Conservation (phyloP, 1,140 invertebrate genomes). For the Orchestia grillus region DNA sequence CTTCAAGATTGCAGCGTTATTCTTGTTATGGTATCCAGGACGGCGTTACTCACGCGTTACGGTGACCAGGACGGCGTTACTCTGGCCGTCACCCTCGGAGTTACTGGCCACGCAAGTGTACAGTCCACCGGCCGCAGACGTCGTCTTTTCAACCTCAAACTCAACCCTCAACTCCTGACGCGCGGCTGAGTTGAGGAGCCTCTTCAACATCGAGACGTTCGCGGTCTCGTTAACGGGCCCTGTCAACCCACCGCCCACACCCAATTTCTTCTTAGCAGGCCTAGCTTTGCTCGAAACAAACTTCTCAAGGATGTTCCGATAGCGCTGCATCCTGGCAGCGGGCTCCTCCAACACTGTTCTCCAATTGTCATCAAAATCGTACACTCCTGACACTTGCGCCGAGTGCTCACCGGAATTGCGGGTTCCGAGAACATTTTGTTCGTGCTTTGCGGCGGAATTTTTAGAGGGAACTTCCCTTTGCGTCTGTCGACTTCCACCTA, state of each 20-base stretch:
- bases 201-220: not conserved
- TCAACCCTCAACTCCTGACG: not conserved
- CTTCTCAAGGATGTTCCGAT: not conserved
- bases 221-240: too few relatives aligned
- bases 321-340: not conserved
- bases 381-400: not conserved
- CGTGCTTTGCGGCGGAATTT: not conserved
- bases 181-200: not conserved
- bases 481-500: not conserved
- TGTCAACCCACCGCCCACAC: not conserved
- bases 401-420: not conserved
- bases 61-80: slow-evolving; percentile 83
- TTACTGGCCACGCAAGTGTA: slow-evolving; percentile 89
- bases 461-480: not conserved
- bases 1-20: too few relatives aligned
- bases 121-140: slow-evolving; percentile 73
- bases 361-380: not conserved
- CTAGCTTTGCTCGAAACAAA: not conserved
- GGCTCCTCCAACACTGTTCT: not conserved
- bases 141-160: not conserved
- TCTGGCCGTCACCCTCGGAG: slow-evolving; percentile 85
- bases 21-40: not conserved
- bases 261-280: not conserved
- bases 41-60: slow-evolving; percentile 84
- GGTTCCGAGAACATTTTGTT: not conserved